phyloP scores from a whole-genome alignment of 2,888 invertebrate genomes.

The Drosophila yooni region DNA sequence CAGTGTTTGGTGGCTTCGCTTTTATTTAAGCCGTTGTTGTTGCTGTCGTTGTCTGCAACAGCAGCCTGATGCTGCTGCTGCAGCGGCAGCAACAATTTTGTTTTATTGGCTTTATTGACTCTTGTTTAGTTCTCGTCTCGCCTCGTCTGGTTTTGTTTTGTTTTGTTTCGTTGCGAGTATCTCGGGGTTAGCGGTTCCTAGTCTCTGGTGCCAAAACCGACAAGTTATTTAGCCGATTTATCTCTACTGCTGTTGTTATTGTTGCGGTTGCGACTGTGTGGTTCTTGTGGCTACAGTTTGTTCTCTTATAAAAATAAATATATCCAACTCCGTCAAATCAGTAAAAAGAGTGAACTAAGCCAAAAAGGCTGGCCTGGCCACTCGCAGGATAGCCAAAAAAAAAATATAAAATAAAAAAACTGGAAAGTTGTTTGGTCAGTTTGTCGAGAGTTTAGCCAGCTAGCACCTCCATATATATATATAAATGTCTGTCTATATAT shows the following conservation, averaged over 20 bases:
- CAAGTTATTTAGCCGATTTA: conserved; percentile 65
- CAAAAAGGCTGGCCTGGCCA: conserved; percentile 18
- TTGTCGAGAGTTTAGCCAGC: conserved; percentile 32
- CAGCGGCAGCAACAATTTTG: conserved; percentile 50
- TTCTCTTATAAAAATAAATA: conserved; percentile 75
- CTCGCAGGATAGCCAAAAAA: conserved; percentile 45
- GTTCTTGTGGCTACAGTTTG: conserved; percentile 37
- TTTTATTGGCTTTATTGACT: conserved; percentile 81
- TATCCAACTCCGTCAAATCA: conserved; percentile 66
- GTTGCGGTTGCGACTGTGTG: conserved; percentile 15
- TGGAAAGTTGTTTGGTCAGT: conserved; percentile 82
- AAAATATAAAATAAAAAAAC: conserved; percentile 56
- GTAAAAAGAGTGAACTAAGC: conserved; percentile 51
- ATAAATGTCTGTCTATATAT: neutral
- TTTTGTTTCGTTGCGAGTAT: conserved; percentile 21
- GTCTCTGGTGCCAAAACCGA: conserved; percentile 54
- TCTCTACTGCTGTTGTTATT: conserved; percentile 21
- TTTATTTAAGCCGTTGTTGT: conserved; percentile 22
- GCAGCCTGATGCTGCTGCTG: neutral
- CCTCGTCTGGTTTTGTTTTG: conserved; percentile 23
- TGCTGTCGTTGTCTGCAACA: neutral
- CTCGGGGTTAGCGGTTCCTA: conserved; percentile 47
- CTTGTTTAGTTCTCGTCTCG: conserved; percentile 72
- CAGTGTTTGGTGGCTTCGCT: conserved; percentile 12
- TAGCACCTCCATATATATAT: conserved; percentile 3